These are phyloP conservation scores for Sesamia nonagrioides DNA, from an alignment of 1,140 invertebrate genomes.

Conservation along the genomic window DNA sequence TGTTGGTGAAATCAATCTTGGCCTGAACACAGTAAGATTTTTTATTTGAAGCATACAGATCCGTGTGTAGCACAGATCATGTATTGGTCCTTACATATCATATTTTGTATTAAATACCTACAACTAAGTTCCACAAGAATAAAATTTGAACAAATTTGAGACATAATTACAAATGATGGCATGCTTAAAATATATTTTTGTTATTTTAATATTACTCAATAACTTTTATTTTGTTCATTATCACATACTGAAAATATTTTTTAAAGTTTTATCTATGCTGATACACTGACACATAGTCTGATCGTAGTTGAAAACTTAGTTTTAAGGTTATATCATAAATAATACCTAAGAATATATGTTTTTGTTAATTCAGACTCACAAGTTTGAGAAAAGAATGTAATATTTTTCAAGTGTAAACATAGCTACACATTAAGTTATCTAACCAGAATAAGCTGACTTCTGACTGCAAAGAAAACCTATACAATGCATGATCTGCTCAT, in stretches of 20 bases:
- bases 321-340: conserved; percentile 4
- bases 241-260: too few species aligned
- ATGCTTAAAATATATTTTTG: too few species aligned
- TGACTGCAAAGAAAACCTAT: too few species aligned
- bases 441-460: too few species aligned
- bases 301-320: conserved; percentile 1
- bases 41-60: too few species aligned
- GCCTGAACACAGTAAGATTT: too few species aligned
- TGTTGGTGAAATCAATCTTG: too few species aligned
- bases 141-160: neutral
- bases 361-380: conserved; percentile 5
- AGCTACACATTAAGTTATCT: too few species aligned
- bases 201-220: neutral
- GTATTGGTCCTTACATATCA: neutral
- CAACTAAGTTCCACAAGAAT: neutral
- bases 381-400: neutral
- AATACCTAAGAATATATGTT: conserved; percentile 27
- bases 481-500: too few species aligned
- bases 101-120: neutral
- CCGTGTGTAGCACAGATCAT: neutral
- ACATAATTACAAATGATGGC: too few species aligned
- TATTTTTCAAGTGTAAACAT: neutral
- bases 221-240: too few species aligned
- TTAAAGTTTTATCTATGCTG: too few species aligned
- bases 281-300: neutral